These are phyloP conservation scores for Myotis findleyi DNA, from an alignment of 2,797 vertebrate species.

Conservation along the genomic window DNA sequence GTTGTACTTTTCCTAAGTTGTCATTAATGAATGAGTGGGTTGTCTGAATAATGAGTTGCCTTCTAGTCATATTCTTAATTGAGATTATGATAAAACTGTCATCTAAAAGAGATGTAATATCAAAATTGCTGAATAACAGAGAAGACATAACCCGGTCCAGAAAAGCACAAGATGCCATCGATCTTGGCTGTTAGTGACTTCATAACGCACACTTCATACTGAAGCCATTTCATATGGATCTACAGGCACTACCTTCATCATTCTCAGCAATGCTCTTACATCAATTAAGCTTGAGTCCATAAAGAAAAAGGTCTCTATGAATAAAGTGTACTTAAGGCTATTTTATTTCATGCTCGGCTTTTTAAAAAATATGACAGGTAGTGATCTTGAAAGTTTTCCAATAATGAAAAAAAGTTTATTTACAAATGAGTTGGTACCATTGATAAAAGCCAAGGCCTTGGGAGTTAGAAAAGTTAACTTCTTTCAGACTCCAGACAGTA, in stretches of 20 bases:
- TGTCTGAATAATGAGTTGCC: background rate
- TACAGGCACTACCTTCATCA: background rate
- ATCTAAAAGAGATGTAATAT: constrained; percentile 32
- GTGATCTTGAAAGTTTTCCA: constrained; percentile 66
- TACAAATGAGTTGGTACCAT: constrained; percentile 60
- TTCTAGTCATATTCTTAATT: background rate
- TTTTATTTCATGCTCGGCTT: constrained; percentile 53
- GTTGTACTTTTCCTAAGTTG: background rate
- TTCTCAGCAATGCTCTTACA: constrained; percentile 43
- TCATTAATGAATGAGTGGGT: background rate
- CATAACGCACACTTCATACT: background rate
- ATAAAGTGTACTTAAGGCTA: constrained; percentile 68
- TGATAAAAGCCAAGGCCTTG: constrained; percentile 61
- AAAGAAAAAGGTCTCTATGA: constrained; percentile 67
- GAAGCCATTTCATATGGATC: constrained; percentile 47
- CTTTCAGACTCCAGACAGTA: background rate
- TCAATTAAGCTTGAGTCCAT: constrained; percentile 71
- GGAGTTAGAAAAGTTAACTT: constrained; percentile 12
- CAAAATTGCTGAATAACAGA: constrained; percentile 36
- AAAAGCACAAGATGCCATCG: background rate
- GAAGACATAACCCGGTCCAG: background rate
- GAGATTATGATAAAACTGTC: constrained; percentile 10
- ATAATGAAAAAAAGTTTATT: constrained; percentile 70
- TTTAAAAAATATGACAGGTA: background rate
- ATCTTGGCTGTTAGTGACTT: constrained; percentile 34